Percentiles rank a stretch among this genome's conserved stretches.
Conservation (phyloP, 1,140 invertebrate species). For the Drosophila leontia region DNA sequence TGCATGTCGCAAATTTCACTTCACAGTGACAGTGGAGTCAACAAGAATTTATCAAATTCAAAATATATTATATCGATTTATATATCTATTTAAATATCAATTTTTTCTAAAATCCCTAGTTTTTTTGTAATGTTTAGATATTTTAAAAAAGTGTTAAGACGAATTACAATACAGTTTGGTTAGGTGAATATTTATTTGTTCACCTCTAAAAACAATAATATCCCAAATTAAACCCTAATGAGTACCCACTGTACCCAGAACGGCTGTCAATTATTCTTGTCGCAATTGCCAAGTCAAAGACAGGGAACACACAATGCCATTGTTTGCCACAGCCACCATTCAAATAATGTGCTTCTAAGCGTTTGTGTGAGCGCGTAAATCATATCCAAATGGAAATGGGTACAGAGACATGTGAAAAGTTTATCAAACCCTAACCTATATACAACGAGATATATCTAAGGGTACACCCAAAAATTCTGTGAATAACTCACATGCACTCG, state of each 20-base stretch:
- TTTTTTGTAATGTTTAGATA: too few relatives aligned
- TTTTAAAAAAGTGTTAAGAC: too few relatives aligned
- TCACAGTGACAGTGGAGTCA: background rate
- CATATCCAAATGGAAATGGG: conserved; percentile 28
- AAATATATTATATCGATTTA: too few relatives aligned
- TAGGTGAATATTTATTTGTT: background rate
- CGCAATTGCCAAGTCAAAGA: conserved; percentile 35
- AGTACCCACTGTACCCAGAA: conserved; percentile 28
- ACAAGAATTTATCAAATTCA: background rate
- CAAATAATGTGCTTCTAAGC: conserved; percentile 59
- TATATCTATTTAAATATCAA: too few relatives aligned
- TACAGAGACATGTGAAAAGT: background rate
- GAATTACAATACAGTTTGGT: background rate
- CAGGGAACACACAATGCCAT: conserved; percentile 26
- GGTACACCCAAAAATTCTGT: background rate
- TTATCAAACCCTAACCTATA: conserved; percentile 7
- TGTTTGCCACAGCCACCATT: conserved; percentile 44
- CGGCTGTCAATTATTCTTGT: conserved; percentile 51
- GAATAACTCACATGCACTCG: conserved; percentile 22
- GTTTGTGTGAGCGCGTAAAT: conserved; percentile 52
- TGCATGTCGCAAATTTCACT: conserved; percentile 36
- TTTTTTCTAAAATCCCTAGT: too few relatives aligned
- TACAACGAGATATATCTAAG: background rate
- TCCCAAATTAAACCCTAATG: background rate
- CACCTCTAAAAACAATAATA: background rate